phyloP scores from a whole-genome alignment of 2,113 vertebrate genomes.

The Poeciliopsis occidentalis region DNA sequence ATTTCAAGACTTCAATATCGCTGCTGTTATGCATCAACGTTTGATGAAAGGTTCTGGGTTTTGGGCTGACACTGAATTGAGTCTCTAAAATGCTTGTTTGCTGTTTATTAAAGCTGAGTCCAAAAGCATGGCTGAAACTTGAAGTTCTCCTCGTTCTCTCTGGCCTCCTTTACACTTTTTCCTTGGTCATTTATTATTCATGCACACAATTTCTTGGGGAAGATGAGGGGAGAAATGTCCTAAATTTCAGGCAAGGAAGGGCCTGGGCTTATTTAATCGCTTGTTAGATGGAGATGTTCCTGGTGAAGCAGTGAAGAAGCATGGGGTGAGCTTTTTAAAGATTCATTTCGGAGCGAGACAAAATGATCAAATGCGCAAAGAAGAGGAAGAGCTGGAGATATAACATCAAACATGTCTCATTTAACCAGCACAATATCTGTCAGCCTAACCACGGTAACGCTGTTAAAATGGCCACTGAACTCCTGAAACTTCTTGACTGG shows the following conservation, averaged over 20 bases:
- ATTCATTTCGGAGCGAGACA: constrained; percentile 13
- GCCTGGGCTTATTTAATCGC: constrained; percentile 24
- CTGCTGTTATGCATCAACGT: background rate
- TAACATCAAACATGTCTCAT: background rate
- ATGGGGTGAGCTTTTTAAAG: constrained; percentile 4
- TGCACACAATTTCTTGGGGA: constrained; percentile 30
- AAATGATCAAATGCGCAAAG: constrained; percentile 8
- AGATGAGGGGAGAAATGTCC: constrained; percentile 33
- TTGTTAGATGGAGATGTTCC: constrained; percentile 14
- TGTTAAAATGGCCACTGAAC: no score
- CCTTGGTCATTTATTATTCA: constrained; percentile 64
- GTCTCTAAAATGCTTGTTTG: background rate
- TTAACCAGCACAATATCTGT: background rate
- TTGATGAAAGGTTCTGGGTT: background rate
- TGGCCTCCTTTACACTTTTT: constrained; percentile 33
- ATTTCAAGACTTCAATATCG: no score
- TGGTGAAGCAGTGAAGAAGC: background rate
- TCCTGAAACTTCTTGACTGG: no score
- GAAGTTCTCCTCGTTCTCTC: constrained; percentile 15
- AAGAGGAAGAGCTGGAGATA: background rate
- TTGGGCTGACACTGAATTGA: background rate
- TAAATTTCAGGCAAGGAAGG: constrained; percentile 7
- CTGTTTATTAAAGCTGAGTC: constrained; percentile 34
- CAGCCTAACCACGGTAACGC: background rate
- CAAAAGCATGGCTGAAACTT: constrained; percentile 29